phyloP scores from a whole-genome alignment of 2,797 vertebrate genomes.

The Notoglanidium macrostoma region DNA sequence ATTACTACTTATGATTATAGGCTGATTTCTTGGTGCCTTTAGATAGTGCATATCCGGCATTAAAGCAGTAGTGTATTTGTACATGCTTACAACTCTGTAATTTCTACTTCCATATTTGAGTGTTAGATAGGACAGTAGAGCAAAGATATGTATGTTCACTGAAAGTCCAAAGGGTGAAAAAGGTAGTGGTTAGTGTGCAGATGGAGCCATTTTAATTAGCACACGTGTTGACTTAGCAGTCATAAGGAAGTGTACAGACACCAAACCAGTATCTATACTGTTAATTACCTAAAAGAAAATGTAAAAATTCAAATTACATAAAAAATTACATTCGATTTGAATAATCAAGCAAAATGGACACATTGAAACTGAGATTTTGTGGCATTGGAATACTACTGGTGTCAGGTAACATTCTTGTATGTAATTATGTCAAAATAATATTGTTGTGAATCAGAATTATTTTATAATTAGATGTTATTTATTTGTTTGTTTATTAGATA shows the following conservation, averaged over 20 bases:
- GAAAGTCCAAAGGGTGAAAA: constrained; percentile 42
- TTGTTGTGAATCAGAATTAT: not conserved
- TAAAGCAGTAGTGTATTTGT: not conserved
- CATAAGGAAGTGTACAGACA: constrained; percentile 40
- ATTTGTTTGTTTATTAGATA: too few relatives aligned
- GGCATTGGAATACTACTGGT: constrained; percentile 17
- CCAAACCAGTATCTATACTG: constrained; percentile 6
- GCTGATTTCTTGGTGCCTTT: not conserved
- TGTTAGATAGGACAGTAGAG: constrained; percentile 1
- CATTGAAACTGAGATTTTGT: constrained; percentile 5
- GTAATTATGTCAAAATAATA: not conserved
- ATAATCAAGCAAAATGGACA: constrained; percentile 12
- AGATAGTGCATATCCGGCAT: too few relatives aligned
- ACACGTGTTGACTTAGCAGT: constrained; percentile 13
- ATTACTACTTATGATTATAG: not conserved
- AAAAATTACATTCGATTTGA: not conserved
- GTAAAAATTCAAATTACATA: not conserved
- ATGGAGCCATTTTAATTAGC: constrained; percentile 17
- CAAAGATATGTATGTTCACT: not conserved
- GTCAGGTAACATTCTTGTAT: constrained; percentile 26
- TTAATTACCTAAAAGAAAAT: not conserved
- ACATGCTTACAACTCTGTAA: not conserved
- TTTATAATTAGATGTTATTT: not conserved
- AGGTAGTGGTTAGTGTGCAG: constrained; percentile 38
- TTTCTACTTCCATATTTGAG: not conserved